Conservation (phyloP, 2,797 vertebrate genomes). For the Phrynocephalus forsythii region DNA sequence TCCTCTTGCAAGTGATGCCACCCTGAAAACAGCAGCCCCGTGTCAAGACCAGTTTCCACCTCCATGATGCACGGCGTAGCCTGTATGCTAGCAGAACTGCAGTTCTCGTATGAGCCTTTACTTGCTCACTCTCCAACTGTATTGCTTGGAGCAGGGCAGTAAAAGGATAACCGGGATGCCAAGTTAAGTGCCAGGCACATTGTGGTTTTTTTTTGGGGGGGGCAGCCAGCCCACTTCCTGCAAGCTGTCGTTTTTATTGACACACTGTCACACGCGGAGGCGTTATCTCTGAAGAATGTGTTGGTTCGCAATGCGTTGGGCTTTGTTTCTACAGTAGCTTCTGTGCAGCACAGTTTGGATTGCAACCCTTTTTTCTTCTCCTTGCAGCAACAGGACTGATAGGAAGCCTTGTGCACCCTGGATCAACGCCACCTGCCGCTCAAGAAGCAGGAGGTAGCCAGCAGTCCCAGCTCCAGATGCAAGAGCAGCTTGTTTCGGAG, state of each 20-base stretch:
- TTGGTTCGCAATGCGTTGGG: neutral
- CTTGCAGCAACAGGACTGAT: conserved; percentile 77
- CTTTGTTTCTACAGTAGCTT: too few relatives aligned
- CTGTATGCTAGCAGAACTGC: neutral
- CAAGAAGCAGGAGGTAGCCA: conserved; percentile 71
- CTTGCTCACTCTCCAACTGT: neutral
- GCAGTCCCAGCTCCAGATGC: conserved; percentile 82
- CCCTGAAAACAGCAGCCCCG: neutral
- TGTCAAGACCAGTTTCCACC: too few relatives aligned
- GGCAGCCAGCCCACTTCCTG: too few relatives aligned
- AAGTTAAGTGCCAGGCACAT: neutral
- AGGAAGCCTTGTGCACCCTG: conserved; percentile 72
- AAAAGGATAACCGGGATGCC: neutral
- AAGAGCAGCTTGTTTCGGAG: conserved; percentile 84
- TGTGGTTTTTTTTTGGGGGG: too few relatives aligned
- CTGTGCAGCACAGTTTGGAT: neutral
- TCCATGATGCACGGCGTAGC: too few relatives aligned
- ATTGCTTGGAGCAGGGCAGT: neutral
- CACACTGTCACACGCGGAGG: too few relatives aligned
- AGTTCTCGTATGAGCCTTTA: too few relatives aligned
- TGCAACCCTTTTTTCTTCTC: too few relatives aligned
- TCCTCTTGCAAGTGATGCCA: too few relatives aligned
- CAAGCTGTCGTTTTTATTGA: neutral
- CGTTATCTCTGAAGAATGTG: neutral
- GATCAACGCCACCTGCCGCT: conserved; percentile 60